Base-by-base conservation (phyloP, 2,797 vertebrate genomes). In the Siniperca obscura region DNA sequence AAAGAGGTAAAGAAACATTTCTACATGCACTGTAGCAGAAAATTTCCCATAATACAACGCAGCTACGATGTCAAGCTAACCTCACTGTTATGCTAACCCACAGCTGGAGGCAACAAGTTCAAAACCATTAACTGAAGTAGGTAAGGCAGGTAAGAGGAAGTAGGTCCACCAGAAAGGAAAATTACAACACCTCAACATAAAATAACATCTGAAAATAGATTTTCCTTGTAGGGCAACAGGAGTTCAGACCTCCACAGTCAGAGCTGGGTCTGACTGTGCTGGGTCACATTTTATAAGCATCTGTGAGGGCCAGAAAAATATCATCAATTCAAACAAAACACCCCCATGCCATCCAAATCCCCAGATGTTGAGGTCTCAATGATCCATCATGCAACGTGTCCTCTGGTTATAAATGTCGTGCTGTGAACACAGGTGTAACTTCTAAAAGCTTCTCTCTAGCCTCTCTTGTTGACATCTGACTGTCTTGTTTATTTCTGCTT, bases 401-500 rank as follows among this genome's bases (percentile, higher is more conserved):
- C 0, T 52, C 17, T 71, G 44, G 21, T 74, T 74, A 3, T 40
- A 40, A 64, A 78, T 27, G 65, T 16, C 4, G 1, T 76, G 40
- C 34, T 27, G 5, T 34, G 52, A 66, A 46, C 22, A 27, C 74
- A 66, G 78, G 55, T 83, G 60, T 60, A 48, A 25, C 19, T 22
- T 68, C 8, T 10, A 11, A 61, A 52, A 36, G 25, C 56, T 27
- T 75, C 22, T 69, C 30, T 30, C 30, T 1, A 36, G 30, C 34
- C 21, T 64, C 14, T 70, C 46, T 3, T 46, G 11, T 53, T 25
- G 60, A 82, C 2, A 2, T 56, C 50, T 62, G 62, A 68, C 56
- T 38, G 17, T 70, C 66, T 14, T 71, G n/a, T 89, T 81, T 90
- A 8, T 91, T 89, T 87, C 57, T 93, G 27, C 89, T 81, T 92